Conservation (phyloP, 2,888 invertebrate species). For the Polymixis flavicincta region DNA sequence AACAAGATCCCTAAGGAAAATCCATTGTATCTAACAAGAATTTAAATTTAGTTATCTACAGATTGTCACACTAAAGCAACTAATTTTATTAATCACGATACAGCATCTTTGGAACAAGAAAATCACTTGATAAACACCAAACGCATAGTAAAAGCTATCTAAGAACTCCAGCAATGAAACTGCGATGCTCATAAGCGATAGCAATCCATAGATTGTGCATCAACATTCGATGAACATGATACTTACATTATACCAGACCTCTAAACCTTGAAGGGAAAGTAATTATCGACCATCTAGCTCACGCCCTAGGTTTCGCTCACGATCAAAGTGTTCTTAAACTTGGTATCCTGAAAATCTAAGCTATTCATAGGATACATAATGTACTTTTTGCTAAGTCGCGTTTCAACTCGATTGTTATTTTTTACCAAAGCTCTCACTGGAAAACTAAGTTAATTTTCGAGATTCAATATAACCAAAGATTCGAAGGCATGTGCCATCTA, state of each 20-base stretch:
- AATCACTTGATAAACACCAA: background rate
- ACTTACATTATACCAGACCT: slow-evolving; percentile 17
- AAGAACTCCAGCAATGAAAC: slow-evolving; percentile 11
- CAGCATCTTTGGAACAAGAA: background rate
- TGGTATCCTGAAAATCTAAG: no score
- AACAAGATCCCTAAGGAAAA: no score
- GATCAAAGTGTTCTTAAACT: background rate
- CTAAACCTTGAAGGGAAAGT: slow-evolving; percentile 43
- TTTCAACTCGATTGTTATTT: background rate
- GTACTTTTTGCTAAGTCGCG: background rate
- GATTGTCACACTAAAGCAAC: background rate
- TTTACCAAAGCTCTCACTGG: background rate
- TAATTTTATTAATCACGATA: background rate
- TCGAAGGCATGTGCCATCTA: no score
- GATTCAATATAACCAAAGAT: background rate
- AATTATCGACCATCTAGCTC: slow-evolving; percentile 23
- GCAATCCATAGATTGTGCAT: slow-evolving; percentile 6
- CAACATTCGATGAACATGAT: slow-evolving; percentile 38
- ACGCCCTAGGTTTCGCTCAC: background rate
- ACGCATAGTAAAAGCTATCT: background rate
- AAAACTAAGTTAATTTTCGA: background rate
- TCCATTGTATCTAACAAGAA: background rate
- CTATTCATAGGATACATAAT: background rate
- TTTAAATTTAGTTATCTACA: background rate
- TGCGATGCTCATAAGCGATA: slow-evolving; percentile 2